These are phyloP conservation scores for Varecia variegata DNA, from an alignment of 2,797 vertebrate species.

Conservation along the genomic window DNA sequence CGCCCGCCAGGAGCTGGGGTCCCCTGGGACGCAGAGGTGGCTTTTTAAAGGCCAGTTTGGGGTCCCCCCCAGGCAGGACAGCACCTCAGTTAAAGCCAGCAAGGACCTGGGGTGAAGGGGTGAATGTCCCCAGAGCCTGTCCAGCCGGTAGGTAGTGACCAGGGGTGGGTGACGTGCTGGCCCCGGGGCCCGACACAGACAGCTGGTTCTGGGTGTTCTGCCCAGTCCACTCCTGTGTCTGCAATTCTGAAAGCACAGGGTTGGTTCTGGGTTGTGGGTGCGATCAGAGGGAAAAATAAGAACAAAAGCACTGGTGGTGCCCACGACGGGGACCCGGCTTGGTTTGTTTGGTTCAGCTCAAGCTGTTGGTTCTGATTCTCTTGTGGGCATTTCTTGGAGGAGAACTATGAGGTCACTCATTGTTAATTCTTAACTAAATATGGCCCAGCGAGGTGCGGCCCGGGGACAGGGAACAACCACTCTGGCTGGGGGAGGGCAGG, in stretches of 20 bases:
- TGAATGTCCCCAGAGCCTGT: background rate
- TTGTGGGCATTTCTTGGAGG: fast-evolving
- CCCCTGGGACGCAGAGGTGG: background rate
- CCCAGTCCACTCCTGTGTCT: background rate
- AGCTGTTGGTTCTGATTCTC: background rate
- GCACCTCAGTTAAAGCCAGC: background rate
- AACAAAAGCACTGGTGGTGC: too few species aligned
- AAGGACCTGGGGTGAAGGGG: fast-evolving
- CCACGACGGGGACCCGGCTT: fast-evolving
- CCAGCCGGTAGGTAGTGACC: too few species aligned
- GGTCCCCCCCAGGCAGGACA: background rate
- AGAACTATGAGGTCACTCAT: background rate
- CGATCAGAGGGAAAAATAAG: background rate
- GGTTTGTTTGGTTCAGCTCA: fast-evolving
- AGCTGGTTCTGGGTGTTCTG: background rate
- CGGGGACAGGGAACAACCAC: too few species aligned
- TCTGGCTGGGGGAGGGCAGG: background rate
- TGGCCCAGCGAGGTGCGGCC: too few species aligned
- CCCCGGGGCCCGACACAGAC: too few species aligned
- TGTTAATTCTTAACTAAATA: background rate
- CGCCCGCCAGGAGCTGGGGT: fast-evolving
- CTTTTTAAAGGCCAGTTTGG: background rate
- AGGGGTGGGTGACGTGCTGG: background rate
- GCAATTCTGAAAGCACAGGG: background rate
- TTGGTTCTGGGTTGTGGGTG: fast-evolving